A percentile compares a stretch with the other conserved stretches of the same genome.
Evolutionary conservation across 2,888 invertebrate genomes (phyloP).

Genomic region (Byasa hedistus): DNA sequence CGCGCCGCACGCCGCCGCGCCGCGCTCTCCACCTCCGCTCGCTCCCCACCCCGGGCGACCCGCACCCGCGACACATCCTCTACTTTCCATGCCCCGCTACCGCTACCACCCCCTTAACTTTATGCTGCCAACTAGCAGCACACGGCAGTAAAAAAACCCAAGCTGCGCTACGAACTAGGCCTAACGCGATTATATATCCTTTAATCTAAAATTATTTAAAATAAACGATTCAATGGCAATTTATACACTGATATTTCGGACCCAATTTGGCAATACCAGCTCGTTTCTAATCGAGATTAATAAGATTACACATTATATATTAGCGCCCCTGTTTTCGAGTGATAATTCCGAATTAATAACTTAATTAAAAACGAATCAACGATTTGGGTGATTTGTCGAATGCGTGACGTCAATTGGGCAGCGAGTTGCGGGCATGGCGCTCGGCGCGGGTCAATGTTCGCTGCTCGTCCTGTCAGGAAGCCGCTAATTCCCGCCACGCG

Average conservation of each 20-base stretch:
- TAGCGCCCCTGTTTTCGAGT: neutral
- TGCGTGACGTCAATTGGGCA: constrained; percentile 35
- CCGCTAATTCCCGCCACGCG: constrained; percentile 70
- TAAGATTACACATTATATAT: neutral
- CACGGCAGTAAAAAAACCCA: neutral
- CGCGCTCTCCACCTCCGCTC: constrained; percentile 43
- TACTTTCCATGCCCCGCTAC: constrained; percentile 4
- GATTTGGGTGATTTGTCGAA: constrained; percentile 33
- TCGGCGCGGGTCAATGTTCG: constrained; percentile 59
- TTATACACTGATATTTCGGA: neutral
- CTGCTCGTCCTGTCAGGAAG: constrained; percentile 69
- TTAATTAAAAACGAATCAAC: constrained; percentile 14
- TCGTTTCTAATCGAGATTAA: too few relatives aligned
- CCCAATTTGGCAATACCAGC: too few relatives aligned
- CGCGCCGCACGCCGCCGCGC: constrained; percentile 63
- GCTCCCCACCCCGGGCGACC: constrained; percentile 39
- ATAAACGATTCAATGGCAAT: neutral
- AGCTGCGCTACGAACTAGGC: neutral
- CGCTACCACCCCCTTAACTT: constrained; percentile 1
- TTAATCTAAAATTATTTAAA: neutral
- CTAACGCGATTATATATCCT: neutral
- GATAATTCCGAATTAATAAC: constrained; percentile 5
- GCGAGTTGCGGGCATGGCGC: constrained; percentile 31
- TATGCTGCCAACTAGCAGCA: neutral
- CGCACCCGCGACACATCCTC: constrained; percentile 25